Evolutionary conservation across 35 echinoderm and acorn worm genomes (phyloP).

Genomic region (Nesometra sesokonis): DNA sequence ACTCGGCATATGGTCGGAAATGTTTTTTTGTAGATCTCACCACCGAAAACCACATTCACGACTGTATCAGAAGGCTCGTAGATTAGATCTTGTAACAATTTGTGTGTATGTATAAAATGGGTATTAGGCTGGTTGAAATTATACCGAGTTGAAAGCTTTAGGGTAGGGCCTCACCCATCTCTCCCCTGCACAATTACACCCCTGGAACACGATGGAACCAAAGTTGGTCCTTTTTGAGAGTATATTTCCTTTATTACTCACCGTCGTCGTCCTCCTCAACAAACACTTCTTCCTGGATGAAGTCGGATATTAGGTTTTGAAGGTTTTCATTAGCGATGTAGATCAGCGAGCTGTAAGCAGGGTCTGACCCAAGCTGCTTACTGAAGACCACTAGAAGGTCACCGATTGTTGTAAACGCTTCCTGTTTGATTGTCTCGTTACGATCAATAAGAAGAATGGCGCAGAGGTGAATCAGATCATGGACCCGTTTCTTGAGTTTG

Average conservation of each 20-base stretch:
- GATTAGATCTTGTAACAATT: no score
- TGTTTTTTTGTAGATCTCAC: no score
- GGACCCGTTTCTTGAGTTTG: conserved; percentile 41
- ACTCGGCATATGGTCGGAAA: no score
- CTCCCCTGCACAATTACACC: no score
- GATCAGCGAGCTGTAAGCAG: conserved; percentile 39
- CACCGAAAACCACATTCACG: no score
- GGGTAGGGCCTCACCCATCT: no score
- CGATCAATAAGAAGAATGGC: conserved; percentile 61
- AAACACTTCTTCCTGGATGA: conserved; percentile 94
- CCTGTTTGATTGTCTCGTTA: conserved; percentile 66
- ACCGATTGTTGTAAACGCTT: conserved; percentile 88
- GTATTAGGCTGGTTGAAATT: no score
- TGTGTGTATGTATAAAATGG: no score
- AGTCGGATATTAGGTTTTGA: conserved; percentile 72
- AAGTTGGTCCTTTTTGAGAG: no score
- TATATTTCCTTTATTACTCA: background rate
- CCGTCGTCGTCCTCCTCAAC: conserved; percentile 93
- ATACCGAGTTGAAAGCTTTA: no score
- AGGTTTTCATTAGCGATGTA: conserved; percentile 61
- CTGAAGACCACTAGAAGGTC: conserved; percentile 90
- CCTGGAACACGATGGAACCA: no score
- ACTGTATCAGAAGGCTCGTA: no score
- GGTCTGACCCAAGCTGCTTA: conserved; percentile 44
- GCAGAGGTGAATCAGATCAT: conserved; percentile 71